These are phyloP conservation scores for Mesopsocus fuscifrons DNA, from an alignment of 2,888 invertebrate genomes.

Conservation along the genomic window DNA sequence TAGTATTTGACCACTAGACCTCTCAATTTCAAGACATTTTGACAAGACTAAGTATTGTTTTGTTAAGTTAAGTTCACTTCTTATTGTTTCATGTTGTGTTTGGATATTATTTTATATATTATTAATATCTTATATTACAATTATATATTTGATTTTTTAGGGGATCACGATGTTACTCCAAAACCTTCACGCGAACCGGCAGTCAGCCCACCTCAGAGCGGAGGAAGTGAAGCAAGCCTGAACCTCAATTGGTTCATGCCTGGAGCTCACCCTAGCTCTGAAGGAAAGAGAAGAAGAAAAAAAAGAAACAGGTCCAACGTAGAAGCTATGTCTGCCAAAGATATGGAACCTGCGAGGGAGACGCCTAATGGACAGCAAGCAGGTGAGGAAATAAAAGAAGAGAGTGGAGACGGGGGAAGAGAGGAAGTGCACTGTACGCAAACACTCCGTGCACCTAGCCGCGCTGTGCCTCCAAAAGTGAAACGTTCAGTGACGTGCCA, in stretches of 20 bases:
- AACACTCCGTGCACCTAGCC: too few relatives aligned
- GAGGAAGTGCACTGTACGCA: too few relatives aligned
- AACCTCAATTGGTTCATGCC: constrained; percentile 26
- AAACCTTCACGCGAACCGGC: constrained; percentile 27
- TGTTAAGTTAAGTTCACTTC: too few relatives aligned
- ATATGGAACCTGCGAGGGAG: constrained; percentile 20
- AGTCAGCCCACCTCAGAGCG: constrained; percentile 19
- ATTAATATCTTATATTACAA: neutral
- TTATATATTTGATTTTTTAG: constrained; percentile 20
- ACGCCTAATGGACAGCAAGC: too few relatives aligned
- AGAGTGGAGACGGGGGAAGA: too few relatives aligned
- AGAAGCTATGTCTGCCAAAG: constrained; percentile 29
- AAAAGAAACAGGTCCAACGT: constrained; percentile 33
- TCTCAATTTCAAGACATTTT: too few relatives aligned
- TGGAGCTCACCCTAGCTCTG: constrained; percentile 30
- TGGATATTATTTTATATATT: neutral
- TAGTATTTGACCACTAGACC: too few relatives aligned
- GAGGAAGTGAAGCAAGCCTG: constrained; percentile 30
- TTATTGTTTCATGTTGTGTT: too few relatives aligned
- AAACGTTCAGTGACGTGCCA: too few relatives aligned
- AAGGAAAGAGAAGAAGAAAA: constrained; percentile 35
- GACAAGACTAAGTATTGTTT: too few relatives aligned
- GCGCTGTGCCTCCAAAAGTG: too few relatives aligned
- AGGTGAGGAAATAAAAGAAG: too few relatives aligned
- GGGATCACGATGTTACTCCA: constrained; percentile 39